phyloP scores from a whole-genome alignment of 2,797 vertebrate species.

The Sylvilagus floridanus region DNA sequence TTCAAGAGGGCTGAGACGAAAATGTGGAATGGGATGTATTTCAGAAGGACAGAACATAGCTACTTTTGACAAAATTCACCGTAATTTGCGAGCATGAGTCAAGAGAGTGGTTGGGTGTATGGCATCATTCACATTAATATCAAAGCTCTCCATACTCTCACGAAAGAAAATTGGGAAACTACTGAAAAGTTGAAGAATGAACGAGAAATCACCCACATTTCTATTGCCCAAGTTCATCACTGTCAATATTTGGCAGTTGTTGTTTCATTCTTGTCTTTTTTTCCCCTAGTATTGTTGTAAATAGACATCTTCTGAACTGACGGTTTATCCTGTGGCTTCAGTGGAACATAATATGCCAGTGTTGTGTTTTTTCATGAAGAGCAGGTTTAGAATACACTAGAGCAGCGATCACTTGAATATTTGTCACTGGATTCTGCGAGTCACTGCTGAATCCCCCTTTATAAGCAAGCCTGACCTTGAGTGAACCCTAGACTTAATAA shows the following conservation, averaged over 20 bases:
- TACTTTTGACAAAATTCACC: constrained; percentile 1
- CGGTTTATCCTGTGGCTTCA: background rate
- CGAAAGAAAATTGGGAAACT: background rate
- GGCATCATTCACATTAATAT: background rate
- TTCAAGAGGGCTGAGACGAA: background rate
- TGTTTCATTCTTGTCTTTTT: background rate
- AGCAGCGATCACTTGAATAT: background rate
- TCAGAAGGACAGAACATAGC: background rate
- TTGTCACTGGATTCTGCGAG: constrained; percentile 36
- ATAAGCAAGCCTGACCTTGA: background rate
- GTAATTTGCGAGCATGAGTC: background rate
- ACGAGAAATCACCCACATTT: background rate
- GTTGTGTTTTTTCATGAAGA: background rate
- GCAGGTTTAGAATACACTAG: background rate
- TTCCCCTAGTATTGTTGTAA: background rate
- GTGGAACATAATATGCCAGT: background rate
- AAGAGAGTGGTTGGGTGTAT: background rate
- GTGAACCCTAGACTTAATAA: background rate
- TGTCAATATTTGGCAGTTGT: background rate
- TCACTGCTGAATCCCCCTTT: constrained; percentile 24
- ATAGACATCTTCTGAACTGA: background rate
- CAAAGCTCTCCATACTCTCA: constrained; percentile 6
- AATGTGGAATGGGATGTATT: background rate
- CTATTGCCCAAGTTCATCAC: background rate
- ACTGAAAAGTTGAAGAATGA: background rate